Percentiles rank a stretch among this genome's conserved stretches.
Conservation (phyloP, 2,888 invertebrate genomes). For the Crocallis elinguaria region DNA sequence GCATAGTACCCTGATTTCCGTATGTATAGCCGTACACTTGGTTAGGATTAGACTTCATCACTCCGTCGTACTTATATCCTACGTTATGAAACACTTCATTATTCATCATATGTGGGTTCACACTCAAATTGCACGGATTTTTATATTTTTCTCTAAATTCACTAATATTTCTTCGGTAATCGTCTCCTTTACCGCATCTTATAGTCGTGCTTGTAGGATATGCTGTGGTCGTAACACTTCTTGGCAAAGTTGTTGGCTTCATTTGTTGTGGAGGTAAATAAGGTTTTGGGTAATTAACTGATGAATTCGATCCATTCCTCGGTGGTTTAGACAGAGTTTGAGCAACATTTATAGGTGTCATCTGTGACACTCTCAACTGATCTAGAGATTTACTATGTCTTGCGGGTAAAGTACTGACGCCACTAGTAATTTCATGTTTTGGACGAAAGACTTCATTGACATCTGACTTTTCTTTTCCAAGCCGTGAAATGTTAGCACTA, state of each 20-base stretch:
- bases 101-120: slow-evolving; percentile 63
- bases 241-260: slow-evolving; percentile 79
- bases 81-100: slow-evolving; percentile 78
- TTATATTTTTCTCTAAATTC: slow-evolving; percentile 87
- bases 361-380: slow-evolving; percentile 87
- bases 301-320: slow-evolving; percentile 71
- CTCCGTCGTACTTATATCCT: slow-evolving; percentile 77
- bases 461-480: slow-evolving; percentile 62
- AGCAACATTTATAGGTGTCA: slow-evolving; percentile 62
- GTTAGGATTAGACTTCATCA: slow-evolving; percentile 71
- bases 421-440: slow-evolving; percentile 75
- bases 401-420: slow-evolving; percentile 86
- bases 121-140: slow-evolving; percentile 77
- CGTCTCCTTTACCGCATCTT: slow-evolving; percentile 76
- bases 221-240: slow-evolving; percentile 77
- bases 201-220: slow-evolving; percentile 77
- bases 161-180: slow-evolving; percentile 85
- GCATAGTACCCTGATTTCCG: slow-evolving; percentile 83
- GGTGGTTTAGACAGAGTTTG: slow-evolving; percentile 66
- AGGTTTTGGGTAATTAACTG: slow-evolving; percentile 78
- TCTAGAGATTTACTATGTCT: slow-evolving; percentile 93
- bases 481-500: slow-evolving; percentile 55
- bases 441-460: slow-evolving; percentile 64
- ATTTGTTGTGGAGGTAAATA: slow-evolving; percentile 70
- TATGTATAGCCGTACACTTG: slow-evolving; percentile 81